phyloP scores from a whole-genome alignment of 2,797 vertebrate genomes.

The Helicolenus hilgendorfi region DNA sequence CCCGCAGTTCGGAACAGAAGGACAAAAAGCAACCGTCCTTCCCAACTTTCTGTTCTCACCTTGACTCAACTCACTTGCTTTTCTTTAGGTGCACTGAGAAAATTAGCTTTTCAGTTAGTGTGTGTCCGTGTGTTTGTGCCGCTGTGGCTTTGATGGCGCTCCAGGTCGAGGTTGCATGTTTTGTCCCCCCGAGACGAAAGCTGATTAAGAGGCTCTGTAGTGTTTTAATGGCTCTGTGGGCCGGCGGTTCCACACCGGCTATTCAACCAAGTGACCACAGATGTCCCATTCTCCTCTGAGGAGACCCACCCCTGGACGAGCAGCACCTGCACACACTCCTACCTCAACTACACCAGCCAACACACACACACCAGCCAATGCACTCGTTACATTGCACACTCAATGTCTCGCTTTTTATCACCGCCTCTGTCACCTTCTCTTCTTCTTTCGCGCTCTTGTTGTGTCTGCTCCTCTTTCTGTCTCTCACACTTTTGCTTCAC shows the following conservation, averaged over 20 bases:
- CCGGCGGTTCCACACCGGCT: slow-evolving; percentile 20
- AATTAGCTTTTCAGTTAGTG: slow-evolving; percentile 14
- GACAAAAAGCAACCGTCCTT: slow-evolving; percentile 10
- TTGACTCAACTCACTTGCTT: slow-evolving; percentile 31
- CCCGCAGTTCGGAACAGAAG: neutral
- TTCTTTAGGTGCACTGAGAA: slow-evolving; percentile 14
- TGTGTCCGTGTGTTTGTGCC: neutral
- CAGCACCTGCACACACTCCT: neutral
- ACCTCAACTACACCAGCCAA: neutral
- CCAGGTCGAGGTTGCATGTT: slow-evolving; percentile 65
- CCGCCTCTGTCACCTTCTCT: neutral
- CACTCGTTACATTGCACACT: slow-evolving; percentile 19
- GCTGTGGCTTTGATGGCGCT: slow-evolving; percentile 16
- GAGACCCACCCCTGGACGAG: slow-evolving; percentile 15
- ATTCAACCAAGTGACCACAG: slow-evolving; percentile 32
- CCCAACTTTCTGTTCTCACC: slow-evolving; percentile 19
- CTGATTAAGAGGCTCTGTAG: slow-evolving; percentile 81
- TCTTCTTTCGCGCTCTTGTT: neutral
- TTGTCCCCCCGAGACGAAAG: slow-evolving; percentile 46
- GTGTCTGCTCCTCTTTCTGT: slow-evolving; percentile 1
- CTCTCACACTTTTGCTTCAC: neutral
- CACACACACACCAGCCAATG: neutral
- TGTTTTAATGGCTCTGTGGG: slow-evolving; percentile 69
- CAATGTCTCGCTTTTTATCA: slow-evolving; percentile 29
- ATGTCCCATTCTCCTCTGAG: slow-evolving; percentile 13